phyloP scores from a whole-genome alignment of 37 sponge, comb jelly and placozoan genomes.

The Theonella swinhoei region DNA sequence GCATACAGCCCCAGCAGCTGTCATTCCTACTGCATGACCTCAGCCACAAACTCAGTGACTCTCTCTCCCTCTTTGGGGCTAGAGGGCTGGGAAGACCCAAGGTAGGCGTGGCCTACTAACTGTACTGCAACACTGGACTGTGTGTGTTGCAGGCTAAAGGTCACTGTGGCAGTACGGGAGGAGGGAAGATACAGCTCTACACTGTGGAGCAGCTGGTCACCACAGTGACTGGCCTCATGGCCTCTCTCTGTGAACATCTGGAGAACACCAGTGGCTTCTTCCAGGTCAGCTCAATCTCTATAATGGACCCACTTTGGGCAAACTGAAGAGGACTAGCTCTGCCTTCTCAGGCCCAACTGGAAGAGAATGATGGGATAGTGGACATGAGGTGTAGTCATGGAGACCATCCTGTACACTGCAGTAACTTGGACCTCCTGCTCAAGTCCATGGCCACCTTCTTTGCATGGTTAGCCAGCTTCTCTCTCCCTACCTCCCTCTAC shows the following conservation, averaged over 20 bases:
- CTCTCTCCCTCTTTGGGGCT: slow-evolving; percentile 32
- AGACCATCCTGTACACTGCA: slow-evolving; percentile 23
- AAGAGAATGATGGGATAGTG: slow-evolving; percentile 52
- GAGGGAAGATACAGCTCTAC: neutral
- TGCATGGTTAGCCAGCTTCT: slow-evolving; percentile 49
- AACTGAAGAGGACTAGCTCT: neutral
- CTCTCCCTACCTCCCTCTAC: neutral
- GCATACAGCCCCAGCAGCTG: slow-evolving; percentile 55
- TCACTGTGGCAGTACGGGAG: too few relatives aligned
- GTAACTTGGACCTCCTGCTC: slow-evolving; percentile 34
- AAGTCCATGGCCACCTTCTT: slow-evolving; percentile 58
- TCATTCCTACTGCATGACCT: slow-evolving; percentile 74
- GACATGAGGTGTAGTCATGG: slow-evolving; percentile 6
- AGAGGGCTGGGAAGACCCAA: neutral
- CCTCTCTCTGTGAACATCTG: slow-evolving; percentile 52
- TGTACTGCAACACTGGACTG: too few relatives aligned
- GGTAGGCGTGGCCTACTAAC: slow-evolving; percentile 6
- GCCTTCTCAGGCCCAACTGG: slow-evolving; percentile 31
- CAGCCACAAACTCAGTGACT: slow-evolving; percentile 29
- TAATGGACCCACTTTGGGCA: slow-evolving; percentile 1
- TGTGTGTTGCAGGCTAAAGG: too few relatives aligned
- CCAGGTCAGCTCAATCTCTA: slow-evolving; percentile 59
- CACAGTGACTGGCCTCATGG: slow-evolving; percentile 11
- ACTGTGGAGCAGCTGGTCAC: slow-evolving; percentile 15
- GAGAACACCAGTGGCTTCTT: slow-evolving; percentile 64